phyloP scores from a whole-genome alignment of 1,140 invertebrate species.

The Trichoplusia ni region DNA sequence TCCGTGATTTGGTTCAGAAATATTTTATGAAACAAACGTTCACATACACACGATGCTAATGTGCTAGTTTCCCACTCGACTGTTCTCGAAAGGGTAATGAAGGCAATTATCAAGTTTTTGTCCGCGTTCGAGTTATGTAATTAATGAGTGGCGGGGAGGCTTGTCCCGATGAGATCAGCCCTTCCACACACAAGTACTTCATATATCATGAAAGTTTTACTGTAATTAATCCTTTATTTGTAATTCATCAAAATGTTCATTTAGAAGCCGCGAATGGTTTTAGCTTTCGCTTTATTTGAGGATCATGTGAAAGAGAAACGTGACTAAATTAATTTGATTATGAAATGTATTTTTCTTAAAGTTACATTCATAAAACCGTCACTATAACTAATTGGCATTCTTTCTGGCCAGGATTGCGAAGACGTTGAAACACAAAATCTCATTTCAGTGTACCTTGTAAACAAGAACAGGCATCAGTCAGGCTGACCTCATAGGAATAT shows the following conservation, averaged over 20 bases:
- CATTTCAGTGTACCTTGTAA: slow-evolving; percentile 28
- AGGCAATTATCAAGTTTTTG: slow-evolving; percentile 32
- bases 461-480: slow-evolving; percentile 63
- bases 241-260: too few relatives aligned
- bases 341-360: too few relatives aligned
- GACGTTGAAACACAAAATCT: slow-evolving; percentile 2
- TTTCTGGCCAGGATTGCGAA: not conserved
- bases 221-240: too few relatives aligned
- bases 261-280: too few relatives aligned
- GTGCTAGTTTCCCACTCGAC: slow-evolving; percentile 11
- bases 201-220: not conserved
- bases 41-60: slow-evolving; percentile 43
- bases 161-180: slow-evolving; percentile 10
- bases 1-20: slow-evolving; percentile 76
- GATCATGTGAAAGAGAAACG: too few relatives aligned
- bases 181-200: too few relatives aligned
- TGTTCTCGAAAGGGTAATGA: slow-evolving; percentile 25
- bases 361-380: too few relatives aligned
- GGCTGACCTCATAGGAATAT: slow-evolving; percentile 56
- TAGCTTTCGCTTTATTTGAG: too few relatives aligned
- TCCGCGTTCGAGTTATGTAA: slow-evolving; percentile 19
- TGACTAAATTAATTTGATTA: too few relatives aligned
- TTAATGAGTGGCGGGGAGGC: slow-evolving; percentile 3
- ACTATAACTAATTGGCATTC: not conserved
- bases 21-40: slow-evolving; percentile 69